Percentiles rank a stretch among this genome's conserved stretches.
Evolutionary conservation across 2,113 vertebrate species (phyloP).

Genomic region (Sminthopsis crassicaudata): DNA sequence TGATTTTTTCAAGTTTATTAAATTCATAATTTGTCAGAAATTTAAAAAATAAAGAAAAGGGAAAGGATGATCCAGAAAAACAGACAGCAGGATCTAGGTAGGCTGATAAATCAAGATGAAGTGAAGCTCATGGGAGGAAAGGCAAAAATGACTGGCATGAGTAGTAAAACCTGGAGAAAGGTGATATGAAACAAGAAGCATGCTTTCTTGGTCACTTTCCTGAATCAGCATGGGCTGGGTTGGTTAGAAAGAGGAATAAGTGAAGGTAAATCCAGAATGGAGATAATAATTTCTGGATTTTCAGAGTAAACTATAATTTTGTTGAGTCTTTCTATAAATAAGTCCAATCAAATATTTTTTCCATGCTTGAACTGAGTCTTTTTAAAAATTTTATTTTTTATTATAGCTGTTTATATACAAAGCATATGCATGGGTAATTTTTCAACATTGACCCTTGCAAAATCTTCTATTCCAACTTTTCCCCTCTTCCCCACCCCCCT

Average conservation of each 20-base stretch:
- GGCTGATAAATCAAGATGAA: neutral
- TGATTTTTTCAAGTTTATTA: neutral
- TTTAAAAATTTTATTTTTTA: too few species aligned
- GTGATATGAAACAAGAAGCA: neutral
- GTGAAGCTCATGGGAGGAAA: neutral
- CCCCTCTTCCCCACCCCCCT: too few species aligned
- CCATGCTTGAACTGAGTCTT: too few species aligned
- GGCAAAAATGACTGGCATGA: neutral
- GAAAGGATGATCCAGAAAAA: neutral
- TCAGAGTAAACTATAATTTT: neutral
- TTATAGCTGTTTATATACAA: too few species aligned
- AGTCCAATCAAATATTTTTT: neutral
- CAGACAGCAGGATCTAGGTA: neutral
- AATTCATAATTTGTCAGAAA: neutral
- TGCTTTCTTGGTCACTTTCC: neutral
- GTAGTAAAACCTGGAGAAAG: neutral
- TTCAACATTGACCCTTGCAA: too few species aligned
- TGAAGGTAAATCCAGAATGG: neutral
- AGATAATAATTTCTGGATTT: neutral
- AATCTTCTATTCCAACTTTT: too few species aligned
- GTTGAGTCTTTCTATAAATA: neutral
- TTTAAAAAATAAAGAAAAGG: neutral
- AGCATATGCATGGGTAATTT: too few species aligned
- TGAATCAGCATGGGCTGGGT: neutral
- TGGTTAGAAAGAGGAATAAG: neutral